Evolutionary conservation across 2,113 vertebrate species (phyloP).

Genomic region (Microcebus jonahi): DNA sequence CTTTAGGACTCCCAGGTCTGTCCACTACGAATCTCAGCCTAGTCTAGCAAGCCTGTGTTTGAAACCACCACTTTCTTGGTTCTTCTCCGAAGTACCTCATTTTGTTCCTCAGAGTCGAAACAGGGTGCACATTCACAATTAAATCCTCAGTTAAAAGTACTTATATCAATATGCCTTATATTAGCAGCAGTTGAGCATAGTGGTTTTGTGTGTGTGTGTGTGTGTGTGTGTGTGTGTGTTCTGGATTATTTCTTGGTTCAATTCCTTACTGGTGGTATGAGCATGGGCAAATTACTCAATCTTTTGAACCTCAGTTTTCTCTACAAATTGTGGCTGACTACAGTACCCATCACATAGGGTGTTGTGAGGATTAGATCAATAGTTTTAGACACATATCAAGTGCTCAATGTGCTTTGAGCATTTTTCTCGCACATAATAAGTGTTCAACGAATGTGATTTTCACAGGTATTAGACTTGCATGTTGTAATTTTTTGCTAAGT

Average conservation of each 20-base stretch:
- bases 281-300: not conserved
- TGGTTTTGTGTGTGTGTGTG: not conserved
- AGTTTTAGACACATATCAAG: not conserved
- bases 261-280: not conserved
- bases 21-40: not conserved
- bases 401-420: not conserved
- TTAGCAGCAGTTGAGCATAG: not conserved
- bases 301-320: not conserved
- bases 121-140: not conserved
- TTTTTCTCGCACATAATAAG: not conserved
- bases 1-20: not conserved
- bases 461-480: not conserved
- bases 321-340: not conserved
- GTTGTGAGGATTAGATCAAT: not conserved
- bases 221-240: not conserved
- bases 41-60: not conserved
- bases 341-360: not conserved
- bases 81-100: not conserved
- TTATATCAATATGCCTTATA: not conserved
- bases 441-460: constrained; percentile 22
- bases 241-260: not conserved
- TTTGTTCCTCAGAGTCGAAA: not conserved
- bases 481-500: not conserved
- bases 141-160: not conserved
- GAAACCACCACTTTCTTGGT: not conserved